Conservation (phyloP, 2,797 vertebrate species). For the Tragelaphus oryx region DNA sequence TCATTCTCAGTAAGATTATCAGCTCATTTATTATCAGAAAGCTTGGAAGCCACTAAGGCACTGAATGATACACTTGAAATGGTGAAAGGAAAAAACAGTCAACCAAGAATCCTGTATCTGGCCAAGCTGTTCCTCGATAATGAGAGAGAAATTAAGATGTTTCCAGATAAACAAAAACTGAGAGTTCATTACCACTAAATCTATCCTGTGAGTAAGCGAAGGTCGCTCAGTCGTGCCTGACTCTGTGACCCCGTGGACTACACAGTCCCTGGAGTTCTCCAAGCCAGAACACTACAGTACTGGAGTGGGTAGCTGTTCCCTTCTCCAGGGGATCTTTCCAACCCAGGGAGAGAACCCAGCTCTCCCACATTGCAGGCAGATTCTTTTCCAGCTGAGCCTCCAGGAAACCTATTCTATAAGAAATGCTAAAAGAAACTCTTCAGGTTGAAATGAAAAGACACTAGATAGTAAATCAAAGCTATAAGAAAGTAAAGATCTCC, state of each 20-base stretch:
- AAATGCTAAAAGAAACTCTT: neutral
- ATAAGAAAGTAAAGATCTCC: neutral
- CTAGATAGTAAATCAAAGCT: neutral
- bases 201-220: neutral
- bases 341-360: neutral
- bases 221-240: neutral
- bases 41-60: too few relatives aligned
- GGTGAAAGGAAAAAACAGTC: neutral
- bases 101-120: neutral
- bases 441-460: neutral
- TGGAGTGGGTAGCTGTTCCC: neutral
- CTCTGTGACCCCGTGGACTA: neutral
- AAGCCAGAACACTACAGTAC: neutral
- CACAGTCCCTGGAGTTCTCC: neutral
- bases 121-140: neutral
- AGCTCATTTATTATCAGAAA: neutral
- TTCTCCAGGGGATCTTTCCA: neutral
- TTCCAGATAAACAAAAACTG: neutral
- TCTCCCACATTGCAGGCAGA: neutral
- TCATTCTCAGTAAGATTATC: accelerated
- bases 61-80: accelerated
- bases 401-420: neutral
- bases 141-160: neutral
- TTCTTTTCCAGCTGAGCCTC: neutral
- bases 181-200: too few relatives aligned